A percentile compares a stretch with the other conserved stretches of the same genome.
These are phyloP conservation scores for Echinometra lucunter DNA, from an alignment of 53 echinoderm and acorn worm genomes.

Conservation along the genomic window DNA sequence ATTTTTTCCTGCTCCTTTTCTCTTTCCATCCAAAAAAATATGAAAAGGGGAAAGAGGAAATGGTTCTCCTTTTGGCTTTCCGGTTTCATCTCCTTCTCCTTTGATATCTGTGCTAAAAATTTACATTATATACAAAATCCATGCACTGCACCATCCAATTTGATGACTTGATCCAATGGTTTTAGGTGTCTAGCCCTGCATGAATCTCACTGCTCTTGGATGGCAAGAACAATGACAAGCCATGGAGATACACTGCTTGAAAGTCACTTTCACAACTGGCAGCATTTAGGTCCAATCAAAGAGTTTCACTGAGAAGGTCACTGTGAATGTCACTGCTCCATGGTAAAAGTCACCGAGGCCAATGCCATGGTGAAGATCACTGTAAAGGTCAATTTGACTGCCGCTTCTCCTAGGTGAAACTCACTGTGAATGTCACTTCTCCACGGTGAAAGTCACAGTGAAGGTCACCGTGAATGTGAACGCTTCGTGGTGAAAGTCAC, in stretches of 20 bases:
- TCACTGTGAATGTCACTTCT: not conserved
- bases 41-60: not conserved
- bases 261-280: not conserved
- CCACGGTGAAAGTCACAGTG: not conserved
- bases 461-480: not conserved
- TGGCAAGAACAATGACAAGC: not conserved
- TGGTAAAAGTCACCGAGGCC: not conserved
- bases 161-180: not conserved
- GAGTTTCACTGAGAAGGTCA: not conserved
- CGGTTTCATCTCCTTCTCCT: not conserved
- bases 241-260: not conserved
- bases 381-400: not conserved
- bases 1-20: not conserved
- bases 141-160: not conserved
- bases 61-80: not conserved
- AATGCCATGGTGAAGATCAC: not conserved
- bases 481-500: not conserved
- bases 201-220: not conserved
- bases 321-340: not conserved
- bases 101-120: conserved; percentile 30
- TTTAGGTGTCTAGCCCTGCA: not conserved
- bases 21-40: not conserved
- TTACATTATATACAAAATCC: conserved; percentile 33
- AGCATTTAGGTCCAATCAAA: not conserved
- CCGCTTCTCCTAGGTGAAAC: not conserved